Percentiles rank a stretch among this genome's conserved stretches.
Conservation (phyloP, 2,888 invertebrate genomes). For the Andrena bicolor region DNA sequence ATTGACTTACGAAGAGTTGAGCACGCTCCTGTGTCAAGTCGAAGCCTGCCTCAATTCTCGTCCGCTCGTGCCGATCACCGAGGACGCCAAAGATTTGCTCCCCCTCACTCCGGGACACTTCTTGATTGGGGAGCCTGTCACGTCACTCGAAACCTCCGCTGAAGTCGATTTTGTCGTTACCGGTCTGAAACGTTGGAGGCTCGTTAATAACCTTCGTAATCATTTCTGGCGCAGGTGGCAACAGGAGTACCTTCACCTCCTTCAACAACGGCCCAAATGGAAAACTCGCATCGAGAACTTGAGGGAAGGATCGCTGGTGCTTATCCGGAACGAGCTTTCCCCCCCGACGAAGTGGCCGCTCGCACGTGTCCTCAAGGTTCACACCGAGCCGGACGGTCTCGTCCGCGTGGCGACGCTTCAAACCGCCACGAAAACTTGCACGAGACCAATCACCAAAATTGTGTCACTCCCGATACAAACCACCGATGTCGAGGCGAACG, state of each 20-base stretch:
- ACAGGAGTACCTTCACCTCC: not conserved
- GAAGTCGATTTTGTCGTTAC: not conserved
- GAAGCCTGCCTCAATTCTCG: not conserved
- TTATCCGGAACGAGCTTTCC: not conserved
- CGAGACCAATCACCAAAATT: not conserved
- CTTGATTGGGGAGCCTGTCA: not conserved
- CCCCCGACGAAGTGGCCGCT: not conserved
- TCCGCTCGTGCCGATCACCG: not conserved
- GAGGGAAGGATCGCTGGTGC: not conserved
- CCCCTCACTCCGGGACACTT: slow-evolving; percentile 2
- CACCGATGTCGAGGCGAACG: too few relatives aligned
- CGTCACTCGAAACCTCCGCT: not conserved
- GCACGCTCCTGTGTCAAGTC: not conserved
- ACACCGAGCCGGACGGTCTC: not conserved
- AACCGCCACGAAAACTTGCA: slow-evolving; percentile 2
- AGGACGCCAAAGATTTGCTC: not conserved
- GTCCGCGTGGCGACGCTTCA: not conserved
- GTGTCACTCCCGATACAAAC: too few relatives aligned
- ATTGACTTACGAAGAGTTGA: not conserved
- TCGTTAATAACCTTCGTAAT: not conserved
- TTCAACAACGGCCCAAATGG: not conserved
- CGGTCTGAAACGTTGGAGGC: not conserved
- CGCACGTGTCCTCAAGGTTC: not conserved
- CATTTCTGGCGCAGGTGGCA: slow-evolving; percentile 6
- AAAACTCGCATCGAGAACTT: not conserved